Evolutionary conservation across 2,113 vertebrate species (phyloP).

Genomic region (Poicephalus gulielmi): DNA sequence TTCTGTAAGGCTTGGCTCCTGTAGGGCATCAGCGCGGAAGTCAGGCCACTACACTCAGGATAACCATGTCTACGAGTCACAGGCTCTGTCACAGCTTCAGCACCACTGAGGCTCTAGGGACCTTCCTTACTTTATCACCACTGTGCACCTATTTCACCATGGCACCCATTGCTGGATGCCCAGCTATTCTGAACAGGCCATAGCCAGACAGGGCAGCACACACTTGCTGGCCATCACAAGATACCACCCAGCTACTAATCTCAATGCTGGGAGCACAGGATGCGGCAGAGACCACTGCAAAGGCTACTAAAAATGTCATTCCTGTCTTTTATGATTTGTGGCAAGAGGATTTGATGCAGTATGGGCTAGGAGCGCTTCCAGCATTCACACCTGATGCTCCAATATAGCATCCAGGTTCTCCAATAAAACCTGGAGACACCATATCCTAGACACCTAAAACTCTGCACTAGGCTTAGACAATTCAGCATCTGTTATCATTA

Average conservation of each 20-base stretch:
- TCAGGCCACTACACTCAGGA: neutral
- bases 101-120: neutral
- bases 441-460: neutral
- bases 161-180: neutral
- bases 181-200: neutral
- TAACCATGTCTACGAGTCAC: neutral
- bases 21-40: neutral
- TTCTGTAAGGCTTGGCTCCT: neutral
- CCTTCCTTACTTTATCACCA: neutral
- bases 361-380: neutral
- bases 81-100: neutral
- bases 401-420: neutral
- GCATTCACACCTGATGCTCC: neutral
- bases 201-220: neutral
- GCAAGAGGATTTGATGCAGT: neutral
- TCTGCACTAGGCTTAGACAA: neutral
- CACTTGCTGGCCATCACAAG: neutral
- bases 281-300: neutral
- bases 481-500: neutral
- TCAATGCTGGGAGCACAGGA: neutral
- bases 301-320: neutral
- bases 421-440: neutral
- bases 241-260: neutral
- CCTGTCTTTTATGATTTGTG: neutral
- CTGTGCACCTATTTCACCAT: neutral